Evolutionary conservation across 2,113 vertebrate species (phyloP).

Genomic region (Fregetta grallaria): DNA sequence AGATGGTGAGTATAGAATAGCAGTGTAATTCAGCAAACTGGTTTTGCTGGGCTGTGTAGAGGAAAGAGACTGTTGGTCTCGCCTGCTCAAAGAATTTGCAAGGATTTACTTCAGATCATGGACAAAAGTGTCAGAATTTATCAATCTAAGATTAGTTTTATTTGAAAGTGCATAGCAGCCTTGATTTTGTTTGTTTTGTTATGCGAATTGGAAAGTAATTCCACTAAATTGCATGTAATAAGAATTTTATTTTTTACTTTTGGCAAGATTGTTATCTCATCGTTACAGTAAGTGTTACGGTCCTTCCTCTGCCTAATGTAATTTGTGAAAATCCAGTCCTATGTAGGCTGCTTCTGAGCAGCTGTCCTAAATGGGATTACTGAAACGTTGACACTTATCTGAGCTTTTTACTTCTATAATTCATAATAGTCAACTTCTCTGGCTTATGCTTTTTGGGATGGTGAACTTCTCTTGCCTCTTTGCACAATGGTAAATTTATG

Average conservation of each 20-base stretch:
- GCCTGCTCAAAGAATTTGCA: background rate
- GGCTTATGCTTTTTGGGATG: background rate
- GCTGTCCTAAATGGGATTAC: slow-evolving; percentile 22
- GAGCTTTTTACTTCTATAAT: slow-evolving; percentile 39
- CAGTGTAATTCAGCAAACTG: background rate
- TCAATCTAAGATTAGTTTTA: background rate
- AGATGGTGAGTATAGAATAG: background rate
- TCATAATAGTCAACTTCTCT: slow-evolving; percentile 3
- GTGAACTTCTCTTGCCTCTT: background rate
- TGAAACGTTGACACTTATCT: background rate
- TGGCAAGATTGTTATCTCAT: background rate
- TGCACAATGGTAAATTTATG: background rate
- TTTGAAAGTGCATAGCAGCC: background rate
- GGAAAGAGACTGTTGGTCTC: background rate
- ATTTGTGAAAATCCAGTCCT: slow-evolving; percentile 19
- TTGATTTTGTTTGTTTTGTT: background rate
- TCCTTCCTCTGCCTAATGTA: background rate
- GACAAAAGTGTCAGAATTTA: background rate
- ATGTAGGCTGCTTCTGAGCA: background rate
- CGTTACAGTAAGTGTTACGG: background rate
- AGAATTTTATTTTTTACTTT: background rate
- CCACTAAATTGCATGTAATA: background rate
- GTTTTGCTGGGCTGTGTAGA: background rate
- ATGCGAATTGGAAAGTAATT: background rate
- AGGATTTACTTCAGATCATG: background rate